phyloP scores from a whole-genome alignment of 2,113 vertebrate species.

The Hyla sarda region DNA sequence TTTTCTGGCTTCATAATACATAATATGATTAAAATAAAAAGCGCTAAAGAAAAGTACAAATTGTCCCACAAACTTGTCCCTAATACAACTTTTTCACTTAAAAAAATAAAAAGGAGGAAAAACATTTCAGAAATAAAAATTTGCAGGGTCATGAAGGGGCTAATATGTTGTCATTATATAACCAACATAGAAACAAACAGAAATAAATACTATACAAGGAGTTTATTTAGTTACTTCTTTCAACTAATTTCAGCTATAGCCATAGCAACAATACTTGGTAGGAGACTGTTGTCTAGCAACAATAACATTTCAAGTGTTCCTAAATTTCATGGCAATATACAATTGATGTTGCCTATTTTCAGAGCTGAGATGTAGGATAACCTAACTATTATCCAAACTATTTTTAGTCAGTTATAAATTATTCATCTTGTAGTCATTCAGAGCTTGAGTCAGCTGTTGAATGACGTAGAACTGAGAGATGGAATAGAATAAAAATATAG shows the following conservation, averaged over 20 bases:
- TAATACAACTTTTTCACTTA: no score
- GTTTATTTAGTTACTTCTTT: not conserved
- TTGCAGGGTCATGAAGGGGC: no score
- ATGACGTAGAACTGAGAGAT: constrained; percentile 6
- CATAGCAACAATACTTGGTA: constrained; percentile 42
- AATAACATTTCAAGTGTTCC: constrained; percentile 39
- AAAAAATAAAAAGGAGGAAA: no score
- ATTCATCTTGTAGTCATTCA: constrained; percentile 27
- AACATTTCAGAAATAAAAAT: no score
- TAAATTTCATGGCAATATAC: constrained; percentile 50
- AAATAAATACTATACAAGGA: not conserved
- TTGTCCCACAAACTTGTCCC: no score
- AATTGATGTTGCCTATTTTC: constrained; percentile 44
- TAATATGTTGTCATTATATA: no score
- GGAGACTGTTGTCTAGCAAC: constrained; percentile 58
- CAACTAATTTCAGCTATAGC: constrained; percentile 39
- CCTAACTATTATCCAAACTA: constrained; percentile 39
- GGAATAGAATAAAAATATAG: not conserved
- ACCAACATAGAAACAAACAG: no score
- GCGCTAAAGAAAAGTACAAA: no score
- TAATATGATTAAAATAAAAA: no score
- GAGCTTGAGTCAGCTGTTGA: constrained; percentile 31
- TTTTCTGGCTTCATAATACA: no score
- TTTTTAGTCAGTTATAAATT: constrained; percentile 39
- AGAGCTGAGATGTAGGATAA: constrained; percentile 33